Percentiles rank a stretch among this genome's conserved stretches.
Conservation (phyloP, 2,113 vertebrate species). For the Chascanopsetta lugubris region DNA sequence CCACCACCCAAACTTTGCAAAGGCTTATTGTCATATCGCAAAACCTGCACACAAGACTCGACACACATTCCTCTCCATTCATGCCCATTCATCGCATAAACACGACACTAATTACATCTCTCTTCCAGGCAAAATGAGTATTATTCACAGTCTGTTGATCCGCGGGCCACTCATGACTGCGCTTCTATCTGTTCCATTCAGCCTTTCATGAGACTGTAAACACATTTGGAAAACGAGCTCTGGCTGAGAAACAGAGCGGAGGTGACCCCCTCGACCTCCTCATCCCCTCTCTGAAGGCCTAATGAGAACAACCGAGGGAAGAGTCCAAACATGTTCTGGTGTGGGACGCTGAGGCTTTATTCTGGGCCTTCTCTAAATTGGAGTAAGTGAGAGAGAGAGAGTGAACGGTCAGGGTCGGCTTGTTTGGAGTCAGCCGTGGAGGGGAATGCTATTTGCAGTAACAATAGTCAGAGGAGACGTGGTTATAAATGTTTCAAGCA, state of each 20-base stretch:
- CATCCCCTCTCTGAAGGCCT: constrained; percentile 31
- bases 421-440: constrained; percentile 26
- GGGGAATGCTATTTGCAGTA: constrained; percentile 33
- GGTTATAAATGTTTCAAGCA: constrained; percentile 57
- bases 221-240: constrained; percentile 46
- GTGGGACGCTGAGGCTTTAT: constrained; percentile 10
- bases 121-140: constrained; percentile 3
- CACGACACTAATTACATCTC: constrained; percentile 15
- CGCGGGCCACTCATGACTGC: background rate
- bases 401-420: constrained; percentile 13
- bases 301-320: constrained; percentile 57
- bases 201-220: constrained; percentile 53
- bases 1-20: background rate
- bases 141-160: constrained; percentile 3
- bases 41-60: background rate
- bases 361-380: background rate
- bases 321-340: constrained; percentile 32
- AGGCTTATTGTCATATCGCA: background rate
- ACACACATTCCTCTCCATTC: constrained; percentile 15
- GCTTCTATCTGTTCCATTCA: constrained; percentile 6
- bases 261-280: constrained; percentile 18
- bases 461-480: constrained; percentile 22
- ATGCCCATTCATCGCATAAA: constrained; percentile 9
- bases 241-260: constrained; percentile 28
- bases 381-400: constrained; percentile 6